phyloP scores from a whole-genome alignment of 2,797 vertebrate genomes.

The Mormyrops attenuatus region DNA sequence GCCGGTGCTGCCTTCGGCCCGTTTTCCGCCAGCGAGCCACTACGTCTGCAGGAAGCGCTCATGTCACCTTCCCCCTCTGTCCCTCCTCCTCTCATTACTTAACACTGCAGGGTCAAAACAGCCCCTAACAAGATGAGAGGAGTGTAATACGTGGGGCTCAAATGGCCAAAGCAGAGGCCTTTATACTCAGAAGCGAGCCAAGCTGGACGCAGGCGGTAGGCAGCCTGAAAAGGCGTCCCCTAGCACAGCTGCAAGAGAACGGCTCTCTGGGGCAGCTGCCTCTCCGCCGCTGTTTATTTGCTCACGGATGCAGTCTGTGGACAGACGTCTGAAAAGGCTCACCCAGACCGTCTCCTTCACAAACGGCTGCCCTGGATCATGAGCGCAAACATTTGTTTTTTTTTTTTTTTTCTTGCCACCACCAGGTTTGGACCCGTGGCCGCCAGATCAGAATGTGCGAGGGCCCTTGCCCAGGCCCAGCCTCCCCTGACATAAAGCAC shows the following conservation, averaged over 20 bases:
- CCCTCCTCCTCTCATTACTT: not conserved
- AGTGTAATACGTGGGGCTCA: not conserved
- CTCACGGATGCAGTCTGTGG: not conserved
- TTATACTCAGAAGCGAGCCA: not conserved
- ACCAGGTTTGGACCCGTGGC: not conserved
- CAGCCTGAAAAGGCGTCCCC: not conserved
- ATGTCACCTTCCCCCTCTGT: not conserved
- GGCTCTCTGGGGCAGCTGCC: not conserved
- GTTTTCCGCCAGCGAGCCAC: not conserved
- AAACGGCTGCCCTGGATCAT: not conserved
- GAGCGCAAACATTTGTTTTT: not conserved
- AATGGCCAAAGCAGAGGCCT: not conserved
- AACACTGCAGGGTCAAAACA: not conserved
- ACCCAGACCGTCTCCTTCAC: not conserved
- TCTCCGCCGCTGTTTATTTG: not conserved
- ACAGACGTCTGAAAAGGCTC: not conserved
- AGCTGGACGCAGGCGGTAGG: not conserved
- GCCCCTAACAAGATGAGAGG: not conserved
- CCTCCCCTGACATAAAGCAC: not conserved
- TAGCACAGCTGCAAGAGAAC: not conserved
- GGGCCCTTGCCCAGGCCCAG: not conserved
- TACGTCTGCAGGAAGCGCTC: not conserved
- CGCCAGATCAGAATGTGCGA: no score
- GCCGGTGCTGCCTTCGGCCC: not conserved
- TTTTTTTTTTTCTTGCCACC: not conserved